A percentile compares a stretch with the other conserved stretches of the same genome.
Conservation (phyloP, 1,140 invertebrate genomes). For the Tigriopus japonicus region DNA sequence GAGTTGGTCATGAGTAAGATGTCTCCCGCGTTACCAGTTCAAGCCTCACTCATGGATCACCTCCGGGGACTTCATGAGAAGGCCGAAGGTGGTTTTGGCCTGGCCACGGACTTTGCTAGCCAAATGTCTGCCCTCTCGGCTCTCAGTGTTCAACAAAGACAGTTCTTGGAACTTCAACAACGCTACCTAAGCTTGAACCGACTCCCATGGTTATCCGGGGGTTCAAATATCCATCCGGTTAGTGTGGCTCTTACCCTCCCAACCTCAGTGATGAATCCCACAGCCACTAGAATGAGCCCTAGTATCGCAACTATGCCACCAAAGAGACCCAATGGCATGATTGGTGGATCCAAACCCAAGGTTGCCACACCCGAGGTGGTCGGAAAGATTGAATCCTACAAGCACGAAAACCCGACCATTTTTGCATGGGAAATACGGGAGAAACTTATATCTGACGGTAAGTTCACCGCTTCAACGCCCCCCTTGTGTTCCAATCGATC, state of each 20-base stretch:
- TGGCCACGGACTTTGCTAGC: too few relatives aligned
- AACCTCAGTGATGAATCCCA: not conserved
- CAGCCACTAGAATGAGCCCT: constrained; percentile 29
- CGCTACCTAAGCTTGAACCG: not conserved
- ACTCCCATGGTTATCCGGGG: not conserved
- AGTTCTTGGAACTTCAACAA: constrained; percentile 10
- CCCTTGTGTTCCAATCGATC: not conserved
- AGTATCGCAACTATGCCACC: too few relatives aligned
- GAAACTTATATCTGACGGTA: constrained; percentile 79
- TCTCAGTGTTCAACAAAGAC: not conserved
- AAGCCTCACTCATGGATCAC: too few relatives aligned
- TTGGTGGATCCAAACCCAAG: constrained; percentile 95
- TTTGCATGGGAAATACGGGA: constrained; percentile 93
- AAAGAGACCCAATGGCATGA: constrained; percentile 40
- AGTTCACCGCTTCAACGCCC: not conserved
- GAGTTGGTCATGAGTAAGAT: too few relatives aligned
- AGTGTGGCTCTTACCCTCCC: not conserved
- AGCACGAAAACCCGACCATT: constrained; percentile 85
- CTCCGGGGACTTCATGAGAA: too few relatives aligned
- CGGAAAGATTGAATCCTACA: constrained; percentile 87
- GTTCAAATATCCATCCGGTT: not conserved
- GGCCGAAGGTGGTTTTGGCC: too few relatives aligned
- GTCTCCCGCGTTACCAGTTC: too few relatives aligned
- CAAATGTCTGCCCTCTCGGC: not conserved
- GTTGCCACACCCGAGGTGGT: constrained; percentile 91